Conservation (phyloP, 2,113 vertebrate genomes). For the Colaptes auratus region DNA sequence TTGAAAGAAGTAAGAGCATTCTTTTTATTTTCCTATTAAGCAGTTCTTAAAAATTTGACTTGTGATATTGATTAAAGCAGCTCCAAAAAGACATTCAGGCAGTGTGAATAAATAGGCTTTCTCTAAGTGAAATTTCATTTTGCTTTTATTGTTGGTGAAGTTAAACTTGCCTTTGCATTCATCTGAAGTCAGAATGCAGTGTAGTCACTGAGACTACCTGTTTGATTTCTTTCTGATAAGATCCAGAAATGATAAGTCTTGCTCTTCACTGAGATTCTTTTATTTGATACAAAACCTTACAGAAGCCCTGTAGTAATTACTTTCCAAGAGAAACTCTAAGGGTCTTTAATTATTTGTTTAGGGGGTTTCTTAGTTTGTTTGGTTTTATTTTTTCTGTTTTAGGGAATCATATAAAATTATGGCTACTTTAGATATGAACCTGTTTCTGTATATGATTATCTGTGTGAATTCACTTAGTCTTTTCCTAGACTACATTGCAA, state of each 20-base stretch:
- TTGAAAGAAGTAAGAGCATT: not conserved
- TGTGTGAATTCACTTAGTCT: not conserved
- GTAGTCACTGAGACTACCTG: not conserved
- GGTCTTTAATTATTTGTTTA: not conserved
- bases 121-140: not conserved
- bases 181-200: not conserved
- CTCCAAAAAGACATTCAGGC: not conserved
- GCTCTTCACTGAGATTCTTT: not conserved
- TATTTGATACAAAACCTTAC: not conserved
- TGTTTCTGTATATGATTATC: not conserved
- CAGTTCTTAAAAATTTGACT: not conserved
- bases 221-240: not conserved
- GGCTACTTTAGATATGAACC: not conserved
- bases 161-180: not conserved
- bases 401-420: not conserved
- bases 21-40: not conserved
- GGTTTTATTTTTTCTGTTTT: not conserved
- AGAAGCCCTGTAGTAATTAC: not conserved
- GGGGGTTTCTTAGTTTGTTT: too few species aligned
- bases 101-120: not conserved
- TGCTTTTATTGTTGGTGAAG: not conserved
- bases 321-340: not conserved
- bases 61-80: not conserved
- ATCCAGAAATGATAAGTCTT: not conserved
- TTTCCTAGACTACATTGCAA: not conserved